Percentiles rank a stretch among this genome's conserved stretches.
These are phyloP conservation scores for Pyrgus malvae DNA, from an alignment of 2,888 invertebrate genomes.

Conservation along the genomic window DNA sequence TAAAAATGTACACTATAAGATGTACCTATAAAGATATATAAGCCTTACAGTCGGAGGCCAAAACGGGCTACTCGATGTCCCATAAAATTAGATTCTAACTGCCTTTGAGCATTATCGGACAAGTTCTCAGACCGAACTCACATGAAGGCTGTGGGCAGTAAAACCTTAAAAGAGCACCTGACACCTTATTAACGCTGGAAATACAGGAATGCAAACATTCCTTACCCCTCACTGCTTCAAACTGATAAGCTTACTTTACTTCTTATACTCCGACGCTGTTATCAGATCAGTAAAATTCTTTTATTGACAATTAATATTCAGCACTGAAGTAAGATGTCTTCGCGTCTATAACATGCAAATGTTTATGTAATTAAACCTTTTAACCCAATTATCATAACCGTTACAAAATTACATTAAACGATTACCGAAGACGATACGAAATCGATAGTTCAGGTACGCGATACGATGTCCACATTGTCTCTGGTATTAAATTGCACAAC, in stretches of 20 bases:
- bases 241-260: slow-evolving; percentile 26
- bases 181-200: slow-evolving; percentile 64
- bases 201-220: slow-evolving; percentile 44
- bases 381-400: slow-evolving; percentile 1
- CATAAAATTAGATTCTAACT: slow-evolving; percentile 76
- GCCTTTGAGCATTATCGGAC: slow-evolving; percentile 64
- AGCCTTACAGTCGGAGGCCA: slow-evolving; percentile 47
- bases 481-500: no score
- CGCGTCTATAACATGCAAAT: slow-evolving; percentile 25
- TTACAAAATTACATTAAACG: slow-evolving; percentile 6
- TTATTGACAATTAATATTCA: slow-evolving; percentile 37
- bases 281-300: slow-evolving; percentile 36
- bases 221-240: slow-evolving; percentile 16
- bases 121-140: slow-evolving; percentile 59
- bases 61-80: slow-evolving; percentile 63
- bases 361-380: slow-evolving; percentile 22
- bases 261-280: slow-evolving; percentile 28
- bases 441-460: no score
- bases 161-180: slow-evolving; percentile 58
- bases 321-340: slow-evolving; percentile 39
- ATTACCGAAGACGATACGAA: no score
- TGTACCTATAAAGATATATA: slow-evolving; percentile 32
- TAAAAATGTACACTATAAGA: slow-evolving; percentile 27
- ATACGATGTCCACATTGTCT: not conserved
- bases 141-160: slow-evolving; percentile 58